Evolutionary conservation across 1,140 invertebrate genomes (phyloP), one percentile per base, ranked within the genome.

Genomic region (Manduca sexta): DNA sequence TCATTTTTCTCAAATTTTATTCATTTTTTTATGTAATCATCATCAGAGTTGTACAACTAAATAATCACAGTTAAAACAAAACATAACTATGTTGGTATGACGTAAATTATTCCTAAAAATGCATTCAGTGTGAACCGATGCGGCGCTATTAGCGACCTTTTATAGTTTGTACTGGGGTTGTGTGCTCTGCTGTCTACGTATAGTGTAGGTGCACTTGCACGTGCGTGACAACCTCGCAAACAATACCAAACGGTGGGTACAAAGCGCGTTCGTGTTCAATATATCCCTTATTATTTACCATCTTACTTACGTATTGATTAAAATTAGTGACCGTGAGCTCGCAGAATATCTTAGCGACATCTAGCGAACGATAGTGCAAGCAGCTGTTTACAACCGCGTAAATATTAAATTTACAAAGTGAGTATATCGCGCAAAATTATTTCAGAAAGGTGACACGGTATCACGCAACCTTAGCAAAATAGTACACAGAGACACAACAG

Each of bases 11-110:
- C 49, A 72, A 63, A 69, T 75, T 82, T 86, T 86, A 86, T 85
- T 86, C 71, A 80, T 84, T 81, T 70, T 87, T 84, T 85, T 83
- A 81, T 83, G 74, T 87, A 81, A 86, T 86, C 71, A 86, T 86
- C 70, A 71, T 86, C 81, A 79, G 79, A 82, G 79, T 80, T 86
- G 84, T 86, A 87, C 75, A 86, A 84, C 83, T 86, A 86, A 83
- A 84, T 86, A 87, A 87, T 86, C 86, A 87, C 86, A 87, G 86
- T 87, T 85, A 70, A 86, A 87, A 84, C 80, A 80, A 85, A 86
- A 86, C 78, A 79, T 80, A 84, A 83, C 69, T 80, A 34, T 75
- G 69, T 76, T 68, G 60, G 60, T 73, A 76, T 64, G 72, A 70
- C 73, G 67, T 76, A 74, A 81, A 75, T 66, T 67, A 74, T 71